Base-by-base conservation (phyloP, 2,888 invertebrate species). In the Eretmocerus hayati region DNA sequence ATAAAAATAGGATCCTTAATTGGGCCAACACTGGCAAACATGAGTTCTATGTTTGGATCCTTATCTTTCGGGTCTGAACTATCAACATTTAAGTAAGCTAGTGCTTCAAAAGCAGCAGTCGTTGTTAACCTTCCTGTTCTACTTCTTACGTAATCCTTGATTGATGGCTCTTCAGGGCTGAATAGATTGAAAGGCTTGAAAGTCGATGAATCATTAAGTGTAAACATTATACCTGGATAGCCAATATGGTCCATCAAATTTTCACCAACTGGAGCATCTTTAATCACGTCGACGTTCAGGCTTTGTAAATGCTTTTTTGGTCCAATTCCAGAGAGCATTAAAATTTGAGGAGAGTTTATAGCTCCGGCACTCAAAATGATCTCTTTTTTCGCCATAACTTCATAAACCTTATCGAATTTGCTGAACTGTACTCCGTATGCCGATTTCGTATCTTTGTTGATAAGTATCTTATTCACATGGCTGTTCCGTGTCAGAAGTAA, bases 21-120 rank as follows among this genome's bases (percentile, higher is more conserved):
- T n/a, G n/a, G n/a, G n/a, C n/a, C 76, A 13, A 79, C 80, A 4
- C 80, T 80, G 1, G 81, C 72, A 57, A 83, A 77, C 48, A 87
- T 77, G 13, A 85, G 64, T 64, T 88, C 85, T 44, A 87, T 77
- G 62, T 87, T 86, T 0, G 87, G 85, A 52, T 78, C 76, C 2
- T 75, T 75, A 2, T 66, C 56, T 5, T 39, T 23, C 58, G 78
- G 78, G 4, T 70, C 2, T 30, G 42, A 2, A 13, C 43, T 20
- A 13, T 48, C 43, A 4, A 48, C 43, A n/a, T 48, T 43, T 4
- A 43, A 2, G 5, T 18, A 38, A 9, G 23, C 75, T 2, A 84
- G 62, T 0, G 81, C 82, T 69, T 84, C 85, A 43, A 81, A 80
- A 1, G 82, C 83, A n/a, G 83, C 83, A 1, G 83, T 77, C 2